phyloP scores from a whole-genome alignment of 2,113 vertebrate species.

The Sarotherodon lohbergeri region DNA sequence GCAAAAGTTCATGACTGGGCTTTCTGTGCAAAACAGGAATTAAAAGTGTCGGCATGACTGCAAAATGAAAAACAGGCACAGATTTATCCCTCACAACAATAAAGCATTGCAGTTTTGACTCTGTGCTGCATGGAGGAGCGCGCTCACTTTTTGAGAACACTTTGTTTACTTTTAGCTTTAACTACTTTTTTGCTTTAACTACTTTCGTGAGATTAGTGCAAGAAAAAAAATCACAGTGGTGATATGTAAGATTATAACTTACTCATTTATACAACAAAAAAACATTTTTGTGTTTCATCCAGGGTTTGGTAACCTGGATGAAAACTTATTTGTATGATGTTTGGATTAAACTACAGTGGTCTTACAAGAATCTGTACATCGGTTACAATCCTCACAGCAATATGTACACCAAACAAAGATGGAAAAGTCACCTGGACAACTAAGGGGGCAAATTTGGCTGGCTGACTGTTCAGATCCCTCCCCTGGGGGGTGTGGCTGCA shows the following conservation, averaged over 20 bases:
- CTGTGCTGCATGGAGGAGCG: rapidly evolving
- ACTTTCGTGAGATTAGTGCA: not conserved
- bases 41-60: not conserved
- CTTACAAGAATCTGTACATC: not conserved
- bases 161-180: not conserved
- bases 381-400: not conserved
- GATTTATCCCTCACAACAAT: not conserved
- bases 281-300: not conserved
- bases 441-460: not conserved
- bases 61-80: not conserved
- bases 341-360: not conserved
- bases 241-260: not conserved
- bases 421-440: not conserved
- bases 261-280: not conserved
- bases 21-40: not conserved
- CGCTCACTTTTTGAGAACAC: not conserved
- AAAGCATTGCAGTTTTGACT: not conserved
- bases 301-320: not conserved
- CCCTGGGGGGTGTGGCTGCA: not conserved
- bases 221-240: not conserved
- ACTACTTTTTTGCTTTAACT: not conserved
- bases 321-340: not conserved
- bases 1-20: not conserved
- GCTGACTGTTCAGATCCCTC: not conserved
- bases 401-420: not conserved